Base-by-base conservation (phyloP, 2,113 vertebrate species). In the Lepidothrix coronata region DNA sequence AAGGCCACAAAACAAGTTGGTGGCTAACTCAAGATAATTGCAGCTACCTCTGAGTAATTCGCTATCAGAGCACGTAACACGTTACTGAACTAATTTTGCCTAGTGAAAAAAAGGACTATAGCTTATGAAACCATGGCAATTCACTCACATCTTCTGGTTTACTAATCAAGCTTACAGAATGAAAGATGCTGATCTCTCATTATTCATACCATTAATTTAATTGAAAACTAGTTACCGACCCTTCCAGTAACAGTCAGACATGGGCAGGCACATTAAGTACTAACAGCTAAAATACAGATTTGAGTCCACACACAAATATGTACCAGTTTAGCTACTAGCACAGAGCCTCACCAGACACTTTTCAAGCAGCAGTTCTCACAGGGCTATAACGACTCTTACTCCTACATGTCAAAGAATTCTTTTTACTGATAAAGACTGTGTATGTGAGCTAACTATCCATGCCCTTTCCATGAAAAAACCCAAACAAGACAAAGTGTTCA, bases 1-100 rank as follows among this genome's bases (percentile, higher is more conserved):
- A 94, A 96, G 93, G 75, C 92, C 85, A 92, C 83, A 94, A 80
- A 89, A 85, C 76, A 87, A 94, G 57, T 24, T 88, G 68, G 83
- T 88, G 82, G 85, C 82, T 88, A 89, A 91, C 65, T 57, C 67
- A 88, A 89, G 81, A 49, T 76, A 88, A 95, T n/a, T 85, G 83
- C 79, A 93, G 79, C 44, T 92, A 78, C 52, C 44, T 89, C 65
- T 52, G 70, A 88, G 68, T 62, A 93, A 93, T 73, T 88, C 11
- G 1, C 82, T 65, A 74, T 39, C 57, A 52, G 49, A 79, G 67
- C 76, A 14, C 12, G 22, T n/a, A 81, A 4, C 11, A 2, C 23
- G 59, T 6, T 59, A 62, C 55, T 51, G 62, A 89, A 77, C 62
- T 88, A 5, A 66, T 52, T 91, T 37, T 90, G 70, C 66, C 19